phyloP scores from a whole-genome alignment of 1,140 invertebrate genomes.

The Drosophila orena region DNA sequence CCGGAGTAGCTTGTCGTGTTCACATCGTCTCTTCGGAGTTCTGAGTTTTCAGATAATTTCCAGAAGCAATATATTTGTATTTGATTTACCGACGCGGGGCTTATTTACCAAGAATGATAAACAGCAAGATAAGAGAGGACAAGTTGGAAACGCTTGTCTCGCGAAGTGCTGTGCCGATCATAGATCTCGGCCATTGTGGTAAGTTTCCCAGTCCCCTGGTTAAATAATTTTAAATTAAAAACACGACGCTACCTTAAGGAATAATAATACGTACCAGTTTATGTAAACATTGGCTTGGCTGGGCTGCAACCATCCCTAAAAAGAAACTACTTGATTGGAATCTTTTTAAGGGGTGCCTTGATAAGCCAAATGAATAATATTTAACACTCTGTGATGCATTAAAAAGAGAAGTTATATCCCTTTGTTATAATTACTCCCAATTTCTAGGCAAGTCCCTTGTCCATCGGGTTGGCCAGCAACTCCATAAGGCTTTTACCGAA shows the following conservation, averaged over 20 bases:
- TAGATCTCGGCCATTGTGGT: conserved; percentile 90
- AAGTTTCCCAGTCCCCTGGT: conserved; percentile 74
- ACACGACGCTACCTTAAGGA: not conserved
- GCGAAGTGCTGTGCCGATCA: conserved; percentile 89
- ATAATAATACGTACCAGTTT: not conserved
- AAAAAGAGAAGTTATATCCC: no score
- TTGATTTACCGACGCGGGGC: conserved; percentile 13
- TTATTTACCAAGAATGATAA: conserved; percentile 65
- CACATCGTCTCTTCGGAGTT: conserved; percentile 25
- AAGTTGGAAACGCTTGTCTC: conserved; percentile 88
- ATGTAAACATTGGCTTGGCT: not conserved
- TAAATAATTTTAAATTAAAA: not conserved
- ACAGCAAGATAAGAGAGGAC: conserved; percentile 57
- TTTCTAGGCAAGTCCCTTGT: conserved; percentile 86
- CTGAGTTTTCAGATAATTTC: not conserved
- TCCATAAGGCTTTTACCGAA: conserved; percentile 88
- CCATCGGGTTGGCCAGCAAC: conserved; percentile 88
- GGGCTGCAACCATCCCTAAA: not conserved
- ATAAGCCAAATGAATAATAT: not conserved
- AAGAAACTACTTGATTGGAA: not conserved
- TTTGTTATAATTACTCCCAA: not conserved
- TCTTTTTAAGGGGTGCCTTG: not conserved
- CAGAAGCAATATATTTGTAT: conserved; percentile 13
- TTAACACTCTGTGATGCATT: no score
- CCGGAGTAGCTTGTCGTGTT: conserved; percentile 32